These are phyloP conservation scores for Semnornis frantzii DNA, from an alignment of 2,113 vertebrate genomes.

Conservation along the genomic window DNA sequence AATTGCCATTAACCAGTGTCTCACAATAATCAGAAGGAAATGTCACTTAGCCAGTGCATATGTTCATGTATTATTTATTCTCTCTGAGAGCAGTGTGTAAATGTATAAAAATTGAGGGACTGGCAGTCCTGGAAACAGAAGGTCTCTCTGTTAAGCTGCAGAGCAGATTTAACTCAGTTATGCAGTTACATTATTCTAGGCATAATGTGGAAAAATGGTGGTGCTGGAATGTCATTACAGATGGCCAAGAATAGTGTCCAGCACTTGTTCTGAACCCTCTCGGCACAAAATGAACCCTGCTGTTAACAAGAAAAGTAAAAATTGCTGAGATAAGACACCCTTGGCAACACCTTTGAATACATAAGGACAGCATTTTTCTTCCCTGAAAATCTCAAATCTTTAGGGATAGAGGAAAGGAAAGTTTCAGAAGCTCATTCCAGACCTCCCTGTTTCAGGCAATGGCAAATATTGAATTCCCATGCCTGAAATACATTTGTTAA, in stretches of 20 bases:
- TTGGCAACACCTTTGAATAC: background rate
- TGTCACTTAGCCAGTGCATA: conserved; percentile 31
- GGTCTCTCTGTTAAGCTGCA: conserved; percentile 29
- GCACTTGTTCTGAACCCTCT: background rate
- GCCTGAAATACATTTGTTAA: background rate
- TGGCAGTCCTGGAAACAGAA: conserved; percentile 48
- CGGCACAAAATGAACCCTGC: background rate
- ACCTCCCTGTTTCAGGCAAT: background rate
- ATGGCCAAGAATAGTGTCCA: conserved; percentile 20
- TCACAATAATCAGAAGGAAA: conserved; percentile 16
- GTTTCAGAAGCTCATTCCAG: background rate
- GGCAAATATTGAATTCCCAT: background rate
- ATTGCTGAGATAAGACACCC: background rate
- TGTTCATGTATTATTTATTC: conserved; percentile 59
- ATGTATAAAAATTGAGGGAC: conserved; percentile 47
- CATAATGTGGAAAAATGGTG: conserved; percentile 5
- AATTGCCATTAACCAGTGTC: conserved; percentile 20
- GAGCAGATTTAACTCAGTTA: background rate
- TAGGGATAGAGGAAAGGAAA: background rate
- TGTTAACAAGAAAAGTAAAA: conserved; percentile 5
- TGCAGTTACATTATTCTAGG: background rate
- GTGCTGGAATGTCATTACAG: conserved; percentile 14
- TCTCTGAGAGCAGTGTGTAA: conserved; percentile 16
- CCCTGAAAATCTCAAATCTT: background rate
- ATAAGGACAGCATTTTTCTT: fast-evolving